These are phyloP conservation scores for Battus philenor DNA, from an alignment of 1,140 invertebrate species.

Conservation along the genomic window DNA sequence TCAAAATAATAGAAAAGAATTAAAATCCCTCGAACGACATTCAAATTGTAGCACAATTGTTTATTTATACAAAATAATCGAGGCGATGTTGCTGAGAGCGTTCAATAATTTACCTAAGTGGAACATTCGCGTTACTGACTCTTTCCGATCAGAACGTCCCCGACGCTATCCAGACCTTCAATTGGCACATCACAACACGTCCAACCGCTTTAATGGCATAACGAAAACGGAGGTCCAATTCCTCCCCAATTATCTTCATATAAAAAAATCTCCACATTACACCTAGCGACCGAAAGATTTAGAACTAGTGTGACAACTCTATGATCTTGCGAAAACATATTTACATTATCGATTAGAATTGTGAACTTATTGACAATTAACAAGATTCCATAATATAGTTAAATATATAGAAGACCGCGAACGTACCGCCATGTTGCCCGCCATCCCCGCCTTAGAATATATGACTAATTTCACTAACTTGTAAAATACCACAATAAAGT, in stretches of 20 bases:
- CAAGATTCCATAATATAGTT: conserved; percentile 7
- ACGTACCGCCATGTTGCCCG: neutral
- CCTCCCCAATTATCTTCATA: neutral
- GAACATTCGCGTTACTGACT: conserved; percentile 12
- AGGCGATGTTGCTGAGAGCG: conserved; percentile 3
- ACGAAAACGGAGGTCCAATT: neutral
- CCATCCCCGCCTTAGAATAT: conserved; percentile 1
- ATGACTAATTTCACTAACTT: too few relatives aligned
- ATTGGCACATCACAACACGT: conserved; percentile 21
- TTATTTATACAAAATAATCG: conserved; percentile 35
- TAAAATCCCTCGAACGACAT: conserved; percentile 32
- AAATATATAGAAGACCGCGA: conserved; percentile 7
- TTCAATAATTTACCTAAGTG: conserved; percentile 2
- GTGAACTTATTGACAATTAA: conserved; percentile 10
- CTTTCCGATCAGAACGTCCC: neutral
- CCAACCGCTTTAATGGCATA: conserved; percentile 1
- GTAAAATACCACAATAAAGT: too few relatives aligned
- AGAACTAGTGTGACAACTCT: conserved; percentile 8
- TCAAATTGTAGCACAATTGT: conserved; percentile 27
- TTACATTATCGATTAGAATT: conserved; percentile 14
- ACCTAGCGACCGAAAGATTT: conserved; percentile 3
- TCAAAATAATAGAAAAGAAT: conserved; percentile 31
- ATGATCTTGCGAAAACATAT: conserved; percentile 16
- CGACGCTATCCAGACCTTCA: conserved; percentile 16
- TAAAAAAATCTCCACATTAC: neutral